Conservation (phyloP, 2,113 vertebrate genomes). For the Rhinoderma darwinii region DNA sequence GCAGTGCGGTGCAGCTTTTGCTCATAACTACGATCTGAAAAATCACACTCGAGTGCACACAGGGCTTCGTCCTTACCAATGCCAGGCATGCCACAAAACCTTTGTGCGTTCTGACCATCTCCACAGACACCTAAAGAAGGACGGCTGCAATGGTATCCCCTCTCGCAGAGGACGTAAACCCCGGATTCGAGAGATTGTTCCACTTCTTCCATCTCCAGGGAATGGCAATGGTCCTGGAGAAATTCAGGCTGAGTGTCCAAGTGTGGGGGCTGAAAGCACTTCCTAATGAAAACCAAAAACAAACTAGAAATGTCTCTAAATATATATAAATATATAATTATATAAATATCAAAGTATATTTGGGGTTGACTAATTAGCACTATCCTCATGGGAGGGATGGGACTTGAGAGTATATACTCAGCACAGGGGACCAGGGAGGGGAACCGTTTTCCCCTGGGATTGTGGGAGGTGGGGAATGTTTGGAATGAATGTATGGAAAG, state of each 20-base stretch:
- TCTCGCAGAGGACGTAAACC: slow-evolving; percentile 90
- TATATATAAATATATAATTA: background rate
- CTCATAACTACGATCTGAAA: slow-evolving; percentile 99
- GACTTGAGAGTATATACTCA: slow-evolving; percentile 19
- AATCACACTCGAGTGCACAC: slow-evolving; percentile 99
- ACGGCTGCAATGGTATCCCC: slow-evolving; percentile 95
- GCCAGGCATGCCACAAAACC: slow-evolving; percentile 97
- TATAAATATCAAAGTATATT: slow-evolving; percentile 36
- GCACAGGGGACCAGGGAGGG: slow-evolving; percentile 40
- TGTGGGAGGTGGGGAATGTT: slow-evolving; percentile 27
- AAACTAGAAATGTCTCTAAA: slow-evolving; percentile 22
- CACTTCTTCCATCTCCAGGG: slow-evolving; percentile 60
- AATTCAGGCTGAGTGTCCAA: background rate
- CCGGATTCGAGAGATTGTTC: slow-evolving; percentile 75
- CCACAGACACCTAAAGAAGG: slow-evolving; percentile 98
- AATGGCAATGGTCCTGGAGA: background rate
- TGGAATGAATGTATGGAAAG: background rate
- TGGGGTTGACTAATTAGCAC: slow-evolving; percentile 47
- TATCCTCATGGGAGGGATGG: slow-evolving; percentile 27
- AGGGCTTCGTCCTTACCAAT: slow-evolving; percentile 96
- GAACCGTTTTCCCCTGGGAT: background rate
- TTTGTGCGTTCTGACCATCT: slow-evolving; percentile 98
- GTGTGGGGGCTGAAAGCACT: background rate
- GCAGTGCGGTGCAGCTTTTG: slow-evolving; percentile 95
- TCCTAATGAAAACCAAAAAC: slow-evolving; percentile 33